Evolutionary conservation across 2,113 vertebrate genomes (phyloP).

Genomic region (Myocastor coypus): DNA sequence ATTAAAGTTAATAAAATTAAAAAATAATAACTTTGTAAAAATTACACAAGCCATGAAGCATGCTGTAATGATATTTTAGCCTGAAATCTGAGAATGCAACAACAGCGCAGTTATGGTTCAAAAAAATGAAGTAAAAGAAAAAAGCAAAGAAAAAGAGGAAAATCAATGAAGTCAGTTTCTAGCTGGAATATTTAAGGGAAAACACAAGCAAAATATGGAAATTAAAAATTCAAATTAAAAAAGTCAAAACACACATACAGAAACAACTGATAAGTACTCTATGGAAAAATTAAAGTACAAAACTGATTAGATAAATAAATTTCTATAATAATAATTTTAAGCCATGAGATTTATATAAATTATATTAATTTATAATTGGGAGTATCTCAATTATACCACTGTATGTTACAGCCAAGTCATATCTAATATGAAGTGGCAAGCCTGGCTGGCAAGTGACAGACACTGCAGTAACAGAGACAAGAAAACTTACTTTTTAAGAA

Average conservation of each 20-base stretch:
- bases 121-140: not conserved
- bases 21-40: slow-evolving; percentile 55
- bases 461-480: not conserved
- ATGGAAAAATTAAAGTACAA: not conserved
- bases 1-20: not conserved
- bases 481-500: not conserved
- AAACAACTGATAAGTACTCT: not conserved
- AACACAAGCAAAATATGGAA: slow-evolving; percentile 27
- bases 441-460: slow-evolving; percentile 7
- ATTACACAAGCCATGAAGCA: not conserved
- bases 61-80: slow-evolving; percentile 6
- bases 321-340: slow-evolving; percentile 10
- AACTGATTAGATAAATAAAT: not conserved
- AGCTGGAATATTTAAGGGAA: not conserved
- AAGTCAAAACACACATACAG: slow-evolving; percentile 13
- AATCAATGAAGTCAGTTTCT: not conserved
- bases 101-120: slow-evolving; percentile 8
- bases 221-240: slow-evolving; percentile 43
- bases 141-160: not conserved
- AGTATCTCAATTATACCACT: not conserved
- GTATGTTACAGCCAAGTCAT: not conserved
- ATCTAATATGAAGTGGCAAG: slow-evolving; percentile 1
- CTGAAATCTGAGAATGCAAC: slow-evolving; percentile 28
- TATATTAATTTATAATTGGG: not conserved
- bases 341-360: not conserved